phyloP scores from a whole-genome alignment of 2,888 invertebrate species.

The Neria commutata region DNA sequence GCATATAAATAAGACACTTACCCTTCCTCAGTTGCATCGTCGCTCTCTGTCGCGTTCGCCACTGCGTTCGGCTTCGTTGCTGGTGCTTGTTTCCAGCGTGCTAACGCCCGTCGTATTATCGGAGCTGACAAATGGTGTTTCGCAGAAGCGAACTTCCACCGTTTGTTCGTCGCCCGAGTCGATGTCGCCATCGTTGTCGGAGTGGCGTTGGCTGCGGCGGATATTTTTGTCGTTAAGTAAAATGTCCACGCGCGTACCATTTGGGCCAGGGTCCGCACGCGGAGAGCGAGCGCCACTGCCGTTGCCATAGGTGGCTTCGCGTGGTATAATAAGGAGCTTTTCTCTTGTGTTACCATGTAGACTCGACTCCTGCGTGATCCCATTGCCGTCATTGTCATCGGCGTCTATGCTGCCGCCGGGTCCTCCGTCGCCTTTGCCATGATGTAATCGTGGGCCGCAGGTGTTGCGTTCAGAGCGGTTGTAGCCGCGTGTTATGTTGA shows the following conservation, averaged over 20 bases:
- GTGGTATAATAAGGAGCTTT: constrained; percentile 54
- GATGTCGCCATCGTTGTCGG: constrained; percentile 44
- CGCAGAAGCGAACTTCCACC: constrained; percentile 56
- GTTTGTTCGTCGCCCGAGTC: constrained; percentile 57
- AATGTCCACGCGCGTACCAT: constrained; percentile 50
- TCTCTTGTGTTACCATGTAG: constrained; percentile 52
- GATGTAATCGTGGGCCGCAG: constrained; percentile 53
- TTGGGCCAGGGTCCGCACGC: constrained; percentile 41
- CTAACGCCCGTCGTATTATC: constrained; percentile 56
- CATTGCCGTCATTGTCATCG: constrained; percentile 54
- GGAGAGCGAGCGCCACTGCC: constrained; percentile 47
- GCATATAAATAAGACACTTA: constrained; percentile 38
- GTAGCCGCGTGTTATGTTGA: constrained; percentile 54
- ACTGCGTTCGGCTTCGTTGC: constrained; percentile 36
- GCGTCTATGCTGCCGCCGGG: constrained; percentile 42
- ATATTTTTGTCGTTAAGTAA: constrained; percentile 45
- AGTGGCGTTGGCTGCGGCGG: constrained; percentile 32
- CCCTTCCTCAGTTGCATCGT: constrained; percentile 54
- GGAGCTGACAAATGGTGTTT: constrained; percentile 59
- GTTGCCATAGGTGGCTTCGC: constrained; percentile 59
- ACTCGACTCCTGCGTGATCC: constrained; percentile 54
- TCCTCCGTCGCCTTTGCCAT: constrained; percentile 42
- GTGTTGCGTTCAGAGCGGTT: constrained; percentile 60
- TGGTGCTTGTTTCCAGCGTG: constrained; percentile 48
- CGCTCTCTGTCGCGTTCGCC: constrained; percentile 23